Evolutionary conservation across 2,888 invertebrate species (phyloP).

Genomic region (Nymphalis polychloros): DNA sequence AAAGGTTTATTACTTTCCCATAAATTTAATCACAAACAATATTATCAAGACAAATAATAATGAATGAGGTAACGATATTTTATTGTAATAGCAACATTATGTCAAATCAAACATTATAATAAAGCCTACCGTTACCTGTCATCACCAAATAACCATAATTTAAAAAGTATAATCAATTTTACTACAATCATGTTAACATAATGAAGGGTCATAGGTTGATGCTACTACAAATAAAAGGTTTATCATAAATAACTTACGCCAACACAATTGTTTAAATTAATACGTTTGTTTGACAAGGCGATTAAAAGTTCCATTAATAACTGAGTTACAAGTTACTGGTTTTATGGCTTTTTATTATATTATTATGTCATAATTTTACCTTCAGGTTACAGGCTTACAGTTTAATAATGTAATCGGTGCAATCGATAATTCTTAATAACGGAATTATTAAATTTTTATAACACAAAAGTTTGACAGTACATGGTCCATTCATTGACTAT

Average conservation of each 20-base stretch:
- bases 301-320: too few species aligned
- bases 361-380: background rate
- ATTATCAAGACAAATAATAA: slow-evolving; percentile 8
- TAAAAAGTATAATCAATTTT: slow-evolving; percentile 10
- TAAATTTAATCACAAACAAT: slow-evolving; percentile 15
- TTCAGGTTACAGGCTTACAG: background rate
- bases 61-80: slow-evolving; percentile 18
- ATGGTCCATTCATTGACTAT: too few species aligned
- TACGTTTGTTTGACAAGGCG: background rate
- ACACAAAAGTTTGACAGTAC: too few species aligned
- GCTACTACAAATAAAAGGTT: slow-evolving; percentile 1
- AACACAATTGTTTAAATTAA: slow-evolving; percentile 1
- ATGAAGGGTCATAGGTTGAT: slow-evolving; percentile 20
- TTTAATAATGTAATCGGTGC: background rate
- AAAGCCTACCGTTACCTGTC: slow-evolving; percentile 22
- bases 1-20: background rate
- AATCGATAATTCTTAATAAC: background rate
- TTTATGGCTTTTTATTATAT: too few species aligned
- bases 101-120: slow-evolving; percentile 17
- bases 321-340: too few species aligned
- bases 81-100: slow-evolving; percentile 24
- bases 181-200: slow-evolving; percentile 19
- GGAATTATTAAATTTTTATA: too few species aligned
- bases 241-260: background rate
- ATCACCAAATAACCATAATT: slow-evolving; percentile 20